phyloP scores from a whole-genome alignment of 2,888 invertebrate species.

The Catotricha subobsoleta region DNA sequence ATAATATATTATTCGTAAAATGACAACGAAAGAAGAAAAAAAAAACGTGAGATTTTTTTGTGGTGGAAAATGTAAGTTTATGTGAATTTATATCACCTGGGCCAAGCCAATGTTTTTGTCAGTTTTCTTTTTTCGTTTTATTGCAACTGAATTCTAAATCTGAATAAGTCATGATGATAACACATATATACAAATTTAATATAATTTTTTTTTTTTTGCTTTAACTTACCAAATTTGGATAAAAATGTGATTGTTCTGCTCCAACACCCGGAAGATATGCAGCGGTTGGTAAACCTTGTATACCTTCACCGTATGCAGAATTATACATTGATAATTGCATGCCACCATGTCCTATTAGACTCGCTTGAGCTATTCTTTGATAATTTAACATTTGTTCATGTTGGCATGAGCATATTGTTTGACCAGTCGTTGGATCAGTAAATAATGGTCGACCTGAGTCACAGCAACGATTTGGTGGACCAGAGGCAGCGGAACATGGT shows the following conservation, averaged over 20 bases:
- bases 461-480: conserved; percentile 49
- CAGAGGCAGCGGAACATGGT: conserved; percentile 33
- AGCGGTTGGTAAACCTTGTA: conserved; percentile 51
- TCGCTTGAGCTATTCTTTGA: conserved; percentile 49
- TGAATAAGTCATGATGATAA: no score
- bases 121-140: background rate
- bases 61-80: no score
- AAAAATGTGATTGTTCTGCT: conserved; percentile 72
- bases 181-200: no score
- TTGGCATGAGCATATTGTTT: conserved; percentile 79
- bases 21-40: no score
- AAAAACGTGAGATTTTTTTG: no score
- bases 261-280: conserved; percentile 72
- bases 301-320: conserved; percentile 59
- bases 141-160: no score
- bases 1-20: no score
- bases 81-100: background rate
- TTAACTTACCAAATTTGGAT: conserved; percentile 62
- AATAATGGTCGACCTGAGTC: conserved; percentile 83
- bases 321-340: conserved; percentile 68
- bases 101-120: no score
- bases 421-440: conserved; percentile 76
- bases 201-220: background rate
- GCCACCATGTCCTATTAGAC: conserved; percentile 35
- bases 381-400: conserved; percentile 33